Conservation (phyloP, 2,797 vertebrate species). For the Knipowitschia caucasica region DNA sequence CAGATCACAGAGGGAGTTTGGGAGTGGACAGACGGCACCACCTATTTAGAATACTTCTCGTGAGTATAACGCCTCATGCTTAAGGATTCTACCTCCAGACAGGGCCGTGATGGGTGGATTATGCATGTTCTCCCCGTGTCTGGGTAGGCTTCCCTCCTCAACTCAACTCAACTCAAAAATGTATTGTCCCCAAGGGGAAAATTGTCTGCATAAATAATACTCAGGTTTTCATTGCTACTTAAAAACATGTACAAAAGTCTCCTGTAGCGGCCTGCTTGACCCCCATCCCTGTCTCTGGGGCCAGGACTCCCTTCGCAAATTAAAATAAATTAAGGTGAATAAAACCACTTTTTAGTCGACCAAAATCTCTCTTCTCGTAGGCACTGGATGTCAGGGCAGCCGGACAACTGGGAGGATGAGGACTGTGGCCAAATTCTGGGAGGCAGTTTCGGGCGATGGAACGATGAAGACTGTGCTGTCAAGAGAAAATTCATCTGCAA, state of each 20-base stretch:
- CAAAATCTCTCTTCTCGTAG: slow-evolving; percentile 39
- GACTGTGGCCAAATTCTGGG: slow-evolving; percentile 72
- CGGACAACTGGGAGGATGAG: slow-evolving; percentile 70
- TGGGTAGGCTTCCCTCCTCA: too few species aligned
- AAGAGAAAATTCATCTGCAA: slow-evolving; percentile 76
- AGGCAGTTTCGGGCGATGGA: slow-evolving; percentile 60
- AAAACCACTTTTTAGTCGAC: neutral
- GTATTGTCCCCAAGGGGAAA: too few species aligned
- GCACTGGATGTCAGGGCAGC: slow-evolving; percentile 68
- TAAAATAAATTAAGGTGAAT: too few species aligned
- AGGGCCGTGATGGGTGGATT: too few species aligned
- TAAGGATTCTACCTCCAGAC: neutral
- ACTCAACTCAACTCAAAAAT: too few species aligned
- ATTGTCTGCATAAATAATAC: too few species aligned
- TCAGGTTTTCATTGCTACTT: too few species aligned
- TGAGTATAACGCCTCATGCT: slow-evolving; percentile 45
- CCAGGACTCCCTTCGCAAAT: too few species aligned
- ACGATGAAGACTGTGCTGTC: slow-evolving; percentile 66
- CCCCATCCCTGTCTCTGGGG: too few species aligned
- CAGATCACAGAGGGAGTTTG: slow-evolving; percentile 54
- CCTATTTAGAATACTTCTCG: slow-evolving; percentile 57
- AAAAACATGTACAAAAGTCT: too few species aligned
- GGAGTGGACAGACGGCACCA: slow-evolving; percentile 75
- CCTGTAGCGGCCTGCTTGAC: too few species aligned
- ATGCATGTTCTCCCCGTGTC: too few species aligned